Base-by-base conservation (phyloP, 2,797 vertebrate species). In the Pseudomugil gertrudae region DNA sequence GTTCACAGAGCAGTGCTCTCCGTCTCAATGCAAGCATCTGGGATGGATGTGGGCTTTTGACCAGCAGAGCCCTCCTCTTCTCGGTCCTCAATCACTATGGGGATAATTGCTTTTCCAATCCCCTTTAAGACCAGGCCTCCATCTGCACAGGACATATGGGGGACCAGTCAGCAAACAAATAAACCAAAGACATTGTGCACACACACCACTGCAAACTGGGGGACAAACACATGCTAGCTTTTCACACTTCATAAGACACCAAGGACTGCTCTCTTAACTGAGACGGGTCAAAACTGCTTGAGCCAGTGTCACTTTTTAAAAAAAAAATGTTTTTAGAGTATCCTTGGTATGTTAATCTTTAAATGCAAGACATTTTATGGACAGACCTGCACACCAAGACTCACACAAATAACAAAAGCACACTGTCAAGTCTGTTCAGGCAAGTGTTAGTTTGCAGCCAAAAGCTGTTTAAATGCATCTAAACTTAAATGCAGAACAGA, bases 1-100 rank as follows among this genome's bases (percentile, higher is more conserved):
- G 35, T 26, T 87, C 78, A 99, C 89, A 99, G 92, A 84, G 90
- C 83, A 0, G 98, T 99, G 89, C 92, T 97, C 81, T 98, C 96
- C 0, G 93, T 85, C 1, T 94, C 92, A 9, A 71, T 84, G 62
- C 94, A 85, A 2, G 93, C 69, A 29, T 95, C 90, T 52, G 89
- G 74, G 61, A 77, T 80, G 73, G 90, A 81, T 27, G 88, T 63
- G 63, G 92, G 85, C 75, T 95, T 94, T 66, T 88, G 93, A 91
- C 92, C 90, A 72, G 92, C 87, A 87, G 87, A 90, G 76, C 8
- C 81, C 84, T 9, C 82, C 48, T 24, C 80, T 32, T 62, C 63
- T 66, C 80, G 69, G 83, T 95, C 94, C 67, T 80, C 58, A 29
- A 79, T 83, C 72, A 86, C 84, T 80, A 93, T 94, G 2, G 95